These are phyloP conservation scores for Scolanthus callimorphus DNA, from an alignment of 92 coral and sea anemone species.

Conservation along the genomic window DNA sequence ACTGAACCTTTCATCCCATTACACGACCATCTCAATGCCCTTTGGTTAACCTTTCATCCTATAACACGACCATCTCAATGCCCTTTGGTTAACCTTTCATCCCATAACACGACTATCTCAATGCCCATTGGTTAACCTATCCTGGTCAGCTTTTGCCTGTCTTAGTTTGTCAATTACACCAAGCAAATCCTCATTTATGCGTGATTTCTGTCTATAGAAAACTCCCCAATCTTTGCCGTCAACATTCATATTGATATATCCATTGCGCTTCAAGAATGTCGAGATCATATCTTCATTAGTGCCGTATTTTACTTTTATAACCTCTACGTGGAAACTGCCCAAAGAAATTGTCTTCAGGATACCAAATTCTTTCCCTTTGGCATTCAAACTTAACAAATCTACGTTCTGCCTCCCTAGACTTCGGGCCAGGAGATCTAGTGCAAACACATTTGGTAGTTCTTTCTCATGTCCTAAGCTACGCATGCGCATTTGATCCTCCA, in stretches of 20 bases:
- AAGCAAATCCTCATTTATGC: slow-evolving; percentile 1
- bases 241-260: slow-evolving; percentile 5
- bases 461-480: not conserved
- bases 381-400: slow-evolving; percentile 9
- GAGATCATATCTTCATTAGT: not conserved
- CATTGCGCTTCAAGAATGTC: slow-evolving; percentile 3
- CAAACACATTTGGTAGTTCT: not conserved
- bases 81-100: no score
- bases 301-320: not conserved
- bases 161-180: slow-evolving; percentile 19
- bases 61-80: no score
- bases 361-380: slow-evolving; percentile 15
- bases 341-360: slow-evolving; percentile 13
- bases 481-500: not conserved
- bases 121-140: not conserved
- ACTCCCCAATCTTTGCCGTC: not conserved
- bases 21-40: no score
- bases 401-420: slow-evolving; percentile 15
- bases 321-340: slow-evolving; percentile 1
- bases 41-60: no score
- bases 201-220: slow-evolving; percentile 1
- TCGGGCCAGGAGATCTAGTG: slow-evolving; percentile 13
- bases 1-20: no score
- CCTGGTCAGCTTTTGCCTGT: slow-evolving; percentile 15
- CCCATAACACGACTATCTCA: no score